Base-by-base conservation (phyloP, 2,113 vertebrate genomes). In the Apeltes quadracus region DNA sequence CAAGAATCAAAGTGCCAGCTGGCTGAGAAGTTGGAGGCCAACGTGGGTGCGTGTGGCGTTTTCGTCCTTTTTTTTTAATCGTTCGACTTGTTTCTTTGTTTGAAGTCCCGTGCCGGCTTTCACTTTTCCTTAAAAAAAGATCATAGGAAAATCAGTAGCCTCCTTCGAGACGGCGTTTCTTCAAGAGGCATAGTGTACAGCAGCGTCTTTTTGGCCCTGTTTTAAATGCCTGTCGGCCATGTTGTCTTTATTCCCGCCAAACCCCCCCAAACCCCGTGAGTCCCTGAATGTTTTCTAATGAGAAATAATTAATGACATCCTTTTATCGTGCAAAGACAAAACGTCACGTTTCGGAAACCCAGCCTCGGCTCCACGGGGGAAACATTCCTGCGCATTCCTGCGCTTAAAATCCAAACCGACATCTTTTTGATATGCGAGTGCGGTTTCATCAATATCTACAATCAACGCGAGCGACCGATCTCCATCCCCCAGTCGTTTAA, bases 11-110 rank as follows among this genome's bases (percentile, higher is more conserved):
- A 43, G n/a, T 7, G 29, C n/a, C 36, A 38, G 46, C 25, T 43
- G 64, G 4, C 74, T 16, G 54, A 2, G 46, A 44, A 72, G 48
- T 61, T 51, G 3, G 53, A 57, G 53, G 18, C 65, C n/a, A 63
- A 54, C 41, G 62, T 43, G 25, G 12, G 58, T 25, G 13, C 46
- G 48, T 9, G 32, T 41, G 7, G 0, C 55, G 18, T 72, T 63
- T 75, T 78, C 12, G 53, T 79, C 69, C 32, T 43, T 70, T 57
- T 54, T n/a, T 58, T 46, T 44, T 16, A 73, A 81, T 78, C 51
- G 82, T 82, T 59, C 59, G 48, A 29, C 1, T 2, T 50, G 11
- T 50, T 65, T 38, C 36, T 74, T 29, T 41, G 13, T 16, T 43
- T 32, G 55, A 56, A 18, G 62, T 66, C 66, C 74, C 44, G 29